phyloP scores from a whole-genome alignment of 1,140 invertebrate genomes.

The Orchestia grillus region DNA sequence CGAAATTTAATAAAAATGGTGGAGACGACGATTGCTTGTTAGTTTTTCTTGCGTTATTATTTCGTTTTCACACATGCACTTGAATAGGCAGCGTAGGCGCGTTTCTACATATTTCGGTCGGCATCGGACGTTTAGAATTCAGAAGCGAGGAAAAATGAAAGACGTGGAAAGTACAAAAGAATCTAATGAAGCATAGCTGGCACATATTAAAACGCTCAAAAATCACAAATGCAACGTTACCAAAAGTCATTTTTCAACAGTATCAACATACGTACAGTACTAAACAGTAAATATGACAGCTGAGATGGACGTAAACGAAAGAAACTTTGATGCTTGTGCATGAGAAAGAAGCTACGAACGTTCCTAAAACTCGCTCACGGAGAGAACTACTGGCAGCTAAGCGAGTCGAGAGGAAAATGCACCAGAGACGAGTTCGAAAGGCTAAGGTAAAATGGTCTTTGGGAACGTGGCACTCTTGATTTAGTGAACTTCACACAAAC shows the following conservation, averaged over 20 bases:
- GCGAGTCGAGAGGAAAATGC: neutral
- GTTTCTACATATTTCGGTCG: neutral
- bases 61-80: neutral
- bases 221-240: constrained; percentile 13
- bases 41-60: neutral
- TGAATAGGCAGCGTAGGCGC: neutral
- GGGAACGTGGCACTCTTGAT: neutral
- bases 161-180: neutral
- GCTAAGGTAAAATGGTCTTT: neutral
- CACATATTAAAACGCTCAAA: constrained; percentile 13
- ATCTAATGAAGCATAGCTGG: constrained; percentile 31
- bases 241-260: neutral
- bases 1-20: neutral
- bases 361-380: neutral
- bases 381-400: neutral
- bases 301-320: neutral
- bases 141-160: neutral
- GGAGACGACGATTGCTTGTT: neutral
- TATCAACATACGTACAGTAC: neutral
- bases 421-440: neutral
- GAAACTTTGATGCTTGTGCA: neutral
- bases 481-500: neutral
- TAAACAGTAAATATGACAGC: neutral
- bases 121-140: neutral
- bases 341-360: neutral